phyloP scores from a whole-genome alignment of 2,888 invertebrate genomes.

The Scaptomyza tumidula region DNA sequence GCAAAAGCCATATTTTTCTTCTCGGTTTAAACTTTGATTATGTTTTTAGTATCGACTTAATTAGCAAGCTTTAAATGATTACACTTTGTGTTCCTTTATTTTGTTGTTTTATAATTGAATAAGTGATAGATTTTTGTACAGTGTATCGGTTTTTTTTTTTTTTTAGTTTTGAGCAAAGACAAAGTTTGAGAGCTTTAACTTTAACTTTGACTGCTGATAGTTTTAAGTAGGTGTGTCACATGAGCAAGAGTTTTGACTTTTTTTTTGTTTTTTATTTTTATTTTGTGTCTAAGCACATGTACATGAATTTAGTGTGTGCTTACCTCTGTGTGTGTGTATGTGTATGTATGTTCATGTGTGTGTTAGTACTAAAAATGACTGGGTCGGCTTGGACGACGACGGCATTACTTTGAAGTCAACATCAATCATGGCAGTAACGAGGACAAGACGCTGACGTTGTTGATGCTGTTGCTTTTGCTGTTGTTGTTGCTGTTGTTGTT shows the following conservation, averaged over 20 bases:
- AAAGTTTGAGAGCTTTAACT: conserved; percentile 9
- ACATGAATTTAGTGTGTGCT: conserved; percentile 31
- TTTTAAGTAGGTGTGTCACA: conserved; percentile 26
- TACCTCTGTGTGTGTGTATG: not conserved
- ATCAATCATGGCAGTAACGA: conserved; percentile 72
- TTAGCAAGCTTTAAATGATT: too few species aligned
- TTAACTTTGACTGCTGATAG: conserved; percentile 24
- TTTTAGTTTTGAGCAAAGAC: not conserved
- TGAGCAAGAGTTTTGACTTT: conserved; percentile 19
- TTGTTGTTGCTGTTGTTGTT: conserved; percentile 19
- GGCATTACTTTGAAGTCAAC: conserved; percentile 78
- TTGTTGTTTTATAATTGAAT: not conserved
- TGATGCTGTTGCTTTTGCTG: conserved; percentile 8
- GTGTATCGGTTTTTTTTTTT: too few species aligned
- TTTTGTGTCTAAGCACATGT: conserved; percentile 14
- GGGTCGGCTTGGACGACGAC: conserved; percentile 45
- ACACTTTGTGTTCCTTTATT: not conserved
- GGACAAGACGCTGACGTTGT: conserved; percentile 56
- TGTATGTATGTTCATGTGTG: conserved; percentile 1
- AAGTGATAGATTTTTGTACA: not conserved
- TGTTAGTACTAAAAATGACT: conserved; percentile 45
- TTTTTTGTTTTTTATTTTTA: not conserved
- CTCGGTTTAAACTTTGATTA: too few species aligned
- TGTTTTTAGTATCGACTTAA: too few species aligned
- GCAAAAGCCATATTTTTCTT: too few species aligned